Evolutionary conservation across 2,797 vertebrate genomes (phyloP).

Genomic region (Crenuchus spilurus): DNA sequence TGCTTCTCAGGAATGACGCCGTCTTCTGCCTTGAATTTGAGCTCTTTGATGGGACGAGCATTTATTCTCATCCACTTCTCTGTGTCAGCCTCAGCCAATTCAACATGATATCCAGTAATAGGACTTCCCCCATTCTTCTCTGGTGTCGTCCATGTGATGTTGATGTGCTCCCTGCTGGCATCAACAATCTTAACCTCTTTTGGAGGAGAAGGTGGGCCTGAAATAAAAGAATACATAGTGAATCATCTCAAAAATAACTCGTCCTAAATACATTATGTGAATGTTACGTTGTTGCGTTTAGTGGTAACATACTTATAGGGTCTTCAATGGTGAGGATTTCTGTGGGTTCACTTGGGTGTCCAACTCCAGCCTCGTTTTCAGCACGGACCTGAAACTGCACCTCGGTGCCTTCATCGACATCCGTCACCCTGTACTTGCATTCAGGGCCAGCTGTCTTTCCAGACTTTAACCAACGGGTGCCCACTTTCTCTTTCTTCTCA

Average conservation of each 20-base stretch:
- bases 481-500: slow-evolving; percentile 98
- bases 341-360: slow-evolving; percentile 95
- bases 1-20: slow-evolving; percentile 96
- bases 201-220: slow-evolving; percentile 92
- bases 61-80: slow-evolving; percentile 98
- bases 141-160: slow-evolving; percentile 93
- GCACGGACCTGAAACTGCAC: slow-evolving; percentile 98
- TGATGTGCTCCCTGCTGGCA: slow-evolving; percentile 91
- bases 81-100: slow-evolving; percentile 93
- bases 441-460: slow-evolving; percentile 93
- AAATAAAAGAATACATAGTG: slow-evolving; percentile 29
- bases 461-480: slow-evolving; percentile 96
- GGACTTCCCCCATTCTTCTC: slow-evolving; percentile 93
- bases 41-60: slow-evolving; percentile 92
- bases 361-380: slow-evolving; percentile 97
- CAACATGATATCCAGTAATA: slow-evolving; percentile 93
- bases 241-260: no score
- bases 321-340: slow-evolving; percentile 91
- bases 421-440: slow-evolving; percentile 90
- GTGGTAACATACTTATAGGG: slow-evolving; percentile 84
- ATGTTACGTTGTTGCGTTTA: neutral
- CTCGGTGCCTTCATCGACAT: slow-evolving; percentile 96
- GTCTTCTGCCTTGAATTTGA: slow-evolving; percentile 91
- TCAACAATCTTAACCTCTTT: slow-evolving; percentile 88
- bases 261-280: no score